Conservation (phyloP, 2,888 invertebrate genomes). For the Mantis religiosa region DNA sequence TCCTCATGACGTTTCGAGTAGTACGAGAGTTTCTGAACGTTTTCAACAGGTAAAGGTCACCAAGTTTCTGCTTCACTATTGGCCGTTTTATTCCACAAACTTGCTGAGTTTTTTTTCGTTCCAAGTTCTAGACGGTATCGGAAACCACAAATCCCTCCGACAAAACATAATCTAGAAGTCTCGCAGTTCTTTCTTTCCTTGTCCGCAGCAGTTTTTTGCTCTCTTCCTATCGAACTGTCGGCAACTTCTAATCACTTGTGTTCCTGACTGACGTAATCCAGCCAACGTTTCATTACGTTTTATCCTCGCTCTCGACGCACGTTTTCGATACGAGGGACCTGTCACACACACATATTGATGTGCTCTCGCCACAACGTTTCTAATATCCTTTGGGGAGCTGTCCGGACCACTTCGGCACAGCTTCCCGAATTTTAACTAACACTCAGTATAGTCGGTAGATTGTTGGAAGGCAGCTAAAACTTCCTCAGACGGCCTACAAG, state of each 20-base stretch:
- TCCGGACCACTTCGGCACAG: not conserved
- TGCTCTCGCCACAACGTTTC: not conserved
- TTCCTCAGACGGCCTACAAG: too few relatives aligned
- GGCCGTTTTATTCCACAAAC: not conserved
- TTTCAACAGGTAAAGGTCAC: too few relatives aligned
- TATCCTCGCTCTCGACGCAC: not conserved
- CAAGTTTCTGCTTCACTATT: not conserved
- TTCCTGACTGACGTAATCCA: not conserved
- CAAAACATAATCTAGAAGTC: not conserved
- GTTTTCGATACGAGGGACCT: not conserved
- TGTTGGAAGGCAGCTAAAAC: too few relatives aligned
- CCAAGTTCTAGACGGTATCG: not conserved
- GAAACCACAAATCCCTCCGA: not conserved
- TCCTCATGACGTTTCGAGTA: too few relatives aligned
- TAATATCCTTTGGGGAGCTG: not conserved
- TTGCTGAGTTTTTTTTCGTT: not conserved
- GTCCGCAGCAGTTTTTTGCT: not conserved
- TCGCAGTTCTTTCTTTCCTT: not conserved
- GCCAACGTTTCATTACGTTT: not conserved
- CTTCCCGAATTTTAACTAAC: not conserved
- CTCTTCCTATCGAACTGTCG: not conserved
- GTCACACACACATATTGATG: not conserved
- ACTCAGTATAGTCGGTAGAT: too few relatives aligned
- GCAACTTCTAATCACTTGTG: not conserved
- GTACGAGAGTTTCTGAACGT: too few relatives aligned